Evolutionary conservation across 2,888 invertebrate genomes (phyloP), one percentile per base, ranked within the genome.

Genomic region (Scelioninae gen. 1): DNA sequence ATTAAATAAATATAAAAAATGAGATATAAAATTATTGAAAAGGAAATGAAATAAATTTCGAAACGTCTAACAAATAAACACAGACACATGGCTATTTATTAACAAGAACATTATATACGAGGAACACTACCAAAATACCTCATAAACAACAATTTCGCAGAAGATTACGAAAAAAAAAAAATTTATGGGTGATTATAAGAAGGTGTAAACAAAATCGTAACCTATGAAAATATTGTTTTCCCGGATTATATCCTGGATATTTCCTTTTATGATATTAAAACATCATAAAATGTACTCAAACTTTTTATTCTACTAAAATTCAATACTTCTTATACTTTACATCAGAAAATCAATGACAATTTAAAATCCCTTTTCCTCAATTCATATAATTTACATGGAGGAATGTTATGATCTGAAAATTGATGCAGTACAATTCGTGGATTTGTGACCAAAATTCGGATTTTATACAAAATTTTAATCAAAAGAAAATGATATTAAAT

Each of bases 121-220:
- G n/a, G n/a, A n/a, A n/a, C n/a, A n/a, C n/a, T n/a, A n/a, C n/a
- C n/a, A n/a, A n/a, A n/a, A n/a, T n/a, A n/a, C n/a, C n/a, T n/a
- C n/a, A n/a, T n/a, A n/a, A n/a, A n/a, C 32, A 71, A 60, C 43
- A 60, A 60, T 63, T 55, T 74, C 40, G 45, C 29, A 13, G 45
- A 32, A 40, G 63, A 45, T 55, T 63, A 63, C 16, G 40, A 23
- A 62, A 60, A 72, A 62, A 60, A 72, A 55, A 32, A 55, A 5
- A 10, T 72, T 72, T 71, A 71, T 71, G 60, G 49, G 40, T n/a
- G 51, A 72, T 60, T 38, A 49, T 38, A 29, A n/a, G 60, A 45
- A 47, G 71, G 72, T 62, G 62, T 38, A 72, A 60, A 72, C 72
- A 62, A 53, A 31, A 72, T 62, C 29, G 32, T 69, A 40, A 47